phyloP scores from a whole-genome alignment of 2,113 vertebrate species.

The Perca fluviatilis region DNA sequence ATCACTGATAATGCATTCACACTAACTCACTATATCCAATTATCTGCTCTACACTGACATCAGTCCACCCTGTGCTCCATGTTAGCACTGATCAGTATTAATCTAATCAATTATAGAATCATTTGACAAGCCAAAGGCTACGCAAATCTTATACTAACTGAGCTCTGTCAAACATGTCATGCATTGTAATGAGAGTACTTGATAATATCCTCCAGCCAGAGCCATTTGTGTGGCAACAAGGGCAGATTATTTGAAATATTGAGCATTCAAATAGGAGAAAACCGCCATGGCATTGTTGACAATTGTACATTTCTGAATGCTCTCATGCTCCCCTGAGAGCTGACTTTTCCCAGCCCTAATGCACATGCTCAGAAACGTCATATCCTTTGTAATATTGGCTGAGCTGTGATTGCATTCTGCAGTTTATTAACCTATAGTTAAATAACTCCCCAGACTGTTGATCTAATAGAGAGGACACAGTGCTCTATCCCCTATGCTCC shows the following conservation, averaged over 20 bases:
- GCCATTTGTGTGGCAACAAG: conserved; percentile 53
- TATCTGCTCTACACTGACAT: conserved; percentile 63
- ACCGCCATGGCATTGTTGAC: conserved; percentile 50
- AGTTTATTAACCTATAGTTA: conserved; percentile 86
- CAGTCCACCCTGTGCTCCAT: conserved; percentile 65
- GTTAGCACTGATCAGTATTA: conserved; percentile 83
- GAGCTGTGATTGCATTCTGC: conserved; percentile 78
- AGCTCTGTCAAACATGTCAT: conserved; percentile 60
- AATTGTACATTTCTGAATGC: conserved; percentile 74
- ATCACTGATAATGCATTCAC: conserved; percentile 66
- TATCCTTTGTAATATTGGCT: conserved; percentile 71
- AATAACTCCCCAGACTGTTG: conserved; percentile 81
- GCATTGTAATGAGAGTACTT: conserved; percentile 79
- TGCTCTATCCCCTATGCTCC: conserved; percentile 70
- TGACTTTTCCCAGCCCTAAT: conserved; percentile 56
- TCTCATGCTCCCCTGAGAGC: conserved; percentile 54
- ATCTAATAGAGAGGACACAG: conserved; percentile 80
- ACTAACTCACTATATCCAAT: conserved; percentile 65
- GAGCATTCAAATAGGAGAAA: conserved; percentile 60
- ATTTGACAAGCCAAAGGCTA: conserved; percentile 83
- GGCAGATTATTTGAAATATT: conserved; percentile 67
- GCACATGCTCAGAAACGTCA: conserved; percentile 61
- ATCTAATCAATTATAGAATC: conserved; percentile 85
- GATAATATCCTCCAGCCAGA: conserved; percentile 62
- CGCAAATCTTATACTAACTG: conserved; percentile 80